A percentile compares a stretch with the other conserved stretches of the same genome.
These are phyloP conservation scores for Pavo muticus DNA, from an alignment of 2,113 vertebrate genomes.

Conservation along the genomic window DNA sequence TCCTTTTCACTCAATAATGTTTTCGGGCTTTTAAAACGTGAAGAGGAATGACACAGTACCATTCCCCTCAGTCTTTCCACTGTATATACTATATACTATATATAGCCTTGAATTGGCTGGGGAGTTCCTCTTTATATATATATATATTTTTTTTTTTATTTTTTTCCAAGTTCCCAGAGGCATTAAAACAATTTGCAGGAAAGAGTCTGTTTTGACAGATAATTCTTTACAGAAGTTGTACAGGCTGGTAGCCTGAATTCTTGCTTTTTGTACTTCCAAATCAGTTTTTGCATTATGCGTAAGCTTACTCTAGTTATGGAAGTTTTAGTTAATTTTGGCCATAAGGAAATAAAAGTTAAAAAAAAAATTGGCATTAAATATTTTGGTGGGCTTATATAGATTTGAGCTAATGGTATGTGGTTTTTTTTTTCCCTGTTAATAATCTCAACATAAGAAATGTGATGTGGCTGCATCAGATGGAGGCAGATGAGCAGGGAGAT, in stretches of 20 bases:
- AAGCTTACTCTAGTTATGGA: neutral
- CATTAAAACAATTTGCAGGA: neutral
- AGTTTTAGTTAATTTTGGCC: neutral
- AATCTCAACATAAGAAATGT: neutral
- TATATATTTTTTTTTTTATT: too few relatives aligned
- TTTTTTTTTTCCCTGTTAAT: neutral
- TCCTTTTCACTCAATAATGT: neutral
- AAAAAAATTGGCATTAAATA: neutral
- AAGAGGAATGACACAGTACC: neutral
- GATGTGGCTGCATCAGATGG: fast-evolving
- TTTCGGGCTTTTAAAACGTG: neutral
- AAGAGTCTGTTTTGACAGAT: neutral
- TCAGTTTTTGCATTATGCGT: neutral
- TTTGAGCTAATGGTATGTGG: neutral
- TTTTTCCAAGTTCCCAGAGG: neutral
- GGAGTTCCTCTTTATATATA: neutral
- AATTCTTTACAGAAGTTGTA: neutral
- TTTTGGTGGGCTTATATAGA: neutral
- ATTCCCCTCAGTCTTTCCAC: neutral
- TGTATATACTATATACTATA: neutral
- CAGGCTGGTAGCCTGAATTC: neutral
- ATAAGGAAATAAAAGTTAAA: neutral
- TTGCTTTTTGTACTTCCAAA: neutral
- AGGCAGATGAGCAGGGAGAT: neutral
- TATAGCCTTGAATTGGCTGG: neutral